Conservation (phyloP, 1,140 invertebrate species). For the Drosophila nikananu region DNA sequence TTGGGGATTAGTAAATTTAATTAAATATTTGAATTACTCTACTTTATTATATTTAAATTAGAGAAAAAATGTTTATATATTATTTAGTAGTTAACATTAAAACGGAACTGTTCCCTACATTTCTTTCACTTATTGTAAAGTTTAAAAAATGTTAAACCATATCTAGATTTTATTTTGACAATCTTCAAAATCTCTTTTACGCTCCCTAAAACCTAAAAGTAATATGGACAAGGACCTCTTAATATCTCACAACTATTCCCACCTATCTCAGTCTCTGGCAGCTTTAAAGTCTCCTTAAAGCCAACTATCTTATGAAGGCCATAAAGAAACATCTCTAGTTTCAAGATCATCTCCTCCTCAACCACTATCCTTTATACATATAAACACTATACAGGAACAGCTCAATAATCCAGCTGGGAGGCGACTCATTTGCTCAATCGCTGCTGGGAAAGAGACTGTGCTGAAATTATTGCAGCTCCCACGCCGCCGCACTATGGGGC, state of each 20-base stretch:
- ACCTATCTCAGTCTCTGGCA: background rate
- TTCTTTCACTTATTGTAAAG: background rate
- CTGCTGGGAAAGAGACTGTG: constrained; percentile 9
- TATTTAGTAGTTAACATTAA: no score
- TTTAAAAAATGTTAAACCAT: background rate
- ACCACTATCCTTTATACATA: background rate
- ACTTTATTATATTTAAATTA: no score
- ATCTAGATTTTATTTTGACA: background rate
- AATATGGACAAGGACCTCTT: background rate
- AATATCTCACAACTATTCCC: background rate
- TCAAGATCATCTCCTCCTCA: background rate
- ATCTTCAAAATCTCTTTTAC: background rate
- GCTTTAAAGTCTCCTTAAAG: constrained; percentile 10
- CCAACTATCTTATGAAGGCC: constrained; percentile 12
- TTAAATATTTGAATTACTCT: background rate
- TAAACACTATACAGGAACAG: constrained; percentile 5
- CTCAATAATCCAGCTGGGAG: constrained; percentile 42
- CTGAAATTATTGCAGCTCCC: constrained; percentile 58
- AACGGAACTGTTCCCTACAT: no score
- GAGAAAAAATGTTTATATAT: no score
- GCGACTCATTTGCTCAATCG: constrained; percentile 53
- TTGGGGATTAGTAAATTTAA: background rate
- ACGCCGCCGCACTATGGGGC: constrained; percentile 35
- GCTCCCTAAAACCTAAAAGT: background rate
- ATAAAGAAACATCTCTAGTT: constrained; percentile 47